Conservation (phyloP, 2,113 vertebrate species). For the Elephantulus edwardii region DNA sequence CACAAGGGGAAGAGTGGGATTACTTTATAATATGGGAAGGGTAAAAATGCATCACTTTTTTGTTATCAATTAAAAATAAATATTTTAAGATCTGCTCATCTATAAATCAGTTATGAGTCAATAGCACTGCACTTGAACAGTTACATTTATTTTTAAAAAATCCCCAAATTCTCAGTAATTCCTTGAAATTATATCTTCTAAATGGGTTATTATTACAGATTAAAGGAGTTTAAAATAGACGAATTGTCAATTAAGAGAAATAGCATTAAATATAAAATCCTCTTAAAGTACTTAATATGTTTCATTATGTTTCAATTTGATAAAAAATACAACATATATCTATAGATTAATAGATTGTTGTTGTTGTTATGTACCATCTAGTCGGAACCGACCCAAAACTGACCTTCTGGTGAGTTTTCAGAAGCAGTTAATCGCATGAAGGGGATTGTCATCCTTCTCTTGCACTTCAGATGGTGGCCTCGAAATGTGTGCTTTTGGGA, state of each 20-base stretch:
- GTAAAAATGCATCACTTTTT: neutral
- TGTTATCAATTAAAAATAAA: conserved; percentile 2
- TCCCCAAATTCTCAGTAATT: conserved; percentile 1
- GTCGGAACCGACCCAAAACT: too few relatives aligned
- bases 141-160: neutral
- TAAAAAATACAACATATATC: conserved; percentile 18
- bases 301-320: conserved; percentile 42
- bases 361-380: too few relatives aligned
- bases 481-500: too few relatives aligned
- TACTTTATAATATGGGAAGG: neutral
- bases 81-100: neutral
- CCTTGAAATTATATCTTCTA: neutral
- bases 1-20: neutral
- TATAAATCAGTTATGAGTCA: conserved; percentile 1
- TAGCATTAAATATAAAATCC: neutral
- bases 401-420: too few relatives aligned
- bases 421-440: too few relatives aligned
- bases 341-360: neutral
- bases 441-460: too few relatives aligned
- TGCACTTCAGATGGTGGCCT: too few relatives aligned
- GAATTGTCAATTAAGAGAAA: neutral
- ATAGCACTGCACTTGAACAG: neutral
- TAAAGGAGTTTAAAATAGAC: conserved; percentile 49
- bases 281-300: conserved; percentile 4
- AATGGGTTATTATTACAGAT: neutral